Evolutionary conservation across 2,113 vertebrate species (phyloP).

Genomic region (Odontesthes bonariensis): DNA sequence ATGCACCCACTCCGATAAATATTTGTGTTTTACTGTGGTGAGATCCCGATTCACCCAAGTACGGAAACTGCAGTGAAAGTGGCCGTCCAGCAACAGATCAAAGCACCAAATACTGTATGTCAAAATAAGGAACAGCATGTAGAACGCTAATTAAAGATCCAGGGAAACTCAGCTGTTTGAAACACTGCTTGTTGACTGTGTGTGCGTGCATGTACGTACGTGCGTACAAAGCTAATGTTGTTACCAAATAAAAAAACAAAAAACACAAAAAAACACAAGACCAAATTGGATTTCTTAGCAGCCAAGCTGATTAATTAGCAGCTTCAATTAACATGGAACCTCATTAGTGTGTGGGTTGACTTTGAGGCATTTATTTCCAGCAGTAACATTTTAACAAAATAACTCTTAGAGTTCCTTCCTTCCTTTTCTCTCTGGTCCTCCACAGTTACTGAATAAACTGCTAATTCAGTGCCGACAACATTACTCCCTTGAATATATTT

Average conservation of each 20-base stretch:
- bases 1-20: neutral
- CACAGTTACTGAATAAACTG: neutral
- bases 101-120: neutral
- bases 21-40: neutral
- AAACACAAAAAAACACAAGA: slow-evolving; percentile 17
- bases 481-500: neutral
- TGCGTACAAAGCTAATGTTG: slow-evolving; percentile 27
- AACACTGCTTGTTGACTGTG: neutral
- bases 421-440: too few species aligned
- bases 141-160: neutral
- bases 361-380: slow-evolving; percentile 20
- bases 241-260: neutral
- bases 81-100: neutral
- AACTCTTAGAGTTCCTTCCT: neutral
- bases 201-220: neutral
- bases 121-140: neutral
- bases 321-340: slow-evolving; percentile 52
- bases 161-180: neutral
- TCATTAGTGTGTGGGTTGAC: slow-evolving; percentile 34
- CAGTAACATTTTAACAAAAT: neutral
- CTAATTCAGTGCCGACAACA: neutral
- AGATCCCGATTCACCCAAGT: neutral
- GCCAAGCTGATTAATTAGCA: slow-evolving; percentile 47
- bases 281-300: slow-evolving; percentile 50
- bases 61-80: neutral